A percentile compares a stretch with the other conserved stretches of the same genome.
phyloP scores from a whole-genome alignment of 2,888 invertebrate species.

The Dicyrtomina minuta region DNA sequence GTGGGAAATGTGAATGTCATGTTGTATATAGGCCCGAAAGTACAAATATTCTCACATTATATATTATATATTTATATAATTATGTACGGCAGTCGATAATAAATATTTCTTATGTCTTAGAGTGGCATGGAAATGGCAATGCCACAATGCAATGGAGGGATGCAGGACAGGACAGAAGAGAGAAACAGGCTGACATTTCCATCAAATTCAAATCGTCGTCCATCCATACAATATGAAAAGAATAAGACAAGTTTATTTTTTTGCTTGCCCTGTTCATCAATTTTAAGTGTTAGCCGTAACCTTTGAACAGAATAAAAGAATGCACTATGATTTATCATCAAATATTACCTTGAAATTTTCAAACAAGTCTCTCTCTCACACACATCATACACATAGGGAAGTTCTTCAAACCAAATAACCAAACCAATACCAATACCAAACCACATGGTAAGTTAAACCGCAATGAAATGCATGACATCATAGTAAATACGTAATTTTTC shows the following conservation, averaged over 20 bases:
- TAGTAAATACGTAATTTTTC: not conserved
- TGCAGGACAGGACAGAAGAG: no score
- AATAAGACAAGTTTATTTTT: not conserved
- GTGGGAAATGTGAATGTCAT: not conserved
- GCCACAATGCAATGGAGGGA: no score
- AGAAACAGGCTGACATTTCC: not conserved
- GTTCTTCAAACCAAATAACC: not conserved
- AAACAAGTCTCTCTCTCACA: not conserved
- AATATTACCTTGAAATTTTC: slow-evolving; percentile 2
- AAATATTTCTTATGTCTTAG: no score
- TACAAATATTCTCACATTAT: no score
- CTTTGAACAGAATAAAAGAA: slow-evolving; percentile 1
- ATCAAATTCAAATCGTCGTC: not conserved
- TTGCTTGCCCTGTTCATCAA: not conserved
- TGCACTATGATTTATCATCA: slow-evolving; percentile 1
- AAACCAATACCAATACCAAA: not conserved
- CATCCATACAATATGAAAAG: no score
- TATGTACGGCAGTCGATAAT: no score
- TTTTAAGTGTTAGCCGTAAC: not conserved
- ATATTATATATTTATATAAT: no score
- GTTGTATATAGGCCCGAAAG: no score
- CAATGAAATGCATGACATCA: slow-evolving; percentile 4
- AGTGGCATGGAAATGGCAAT: no score
- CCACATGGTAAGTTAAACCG: no score
- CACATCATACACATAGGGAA: not conserved